Conservation (phyloP, 2,113 vertebrate species). For the Grammomys surdaster region DNA sequence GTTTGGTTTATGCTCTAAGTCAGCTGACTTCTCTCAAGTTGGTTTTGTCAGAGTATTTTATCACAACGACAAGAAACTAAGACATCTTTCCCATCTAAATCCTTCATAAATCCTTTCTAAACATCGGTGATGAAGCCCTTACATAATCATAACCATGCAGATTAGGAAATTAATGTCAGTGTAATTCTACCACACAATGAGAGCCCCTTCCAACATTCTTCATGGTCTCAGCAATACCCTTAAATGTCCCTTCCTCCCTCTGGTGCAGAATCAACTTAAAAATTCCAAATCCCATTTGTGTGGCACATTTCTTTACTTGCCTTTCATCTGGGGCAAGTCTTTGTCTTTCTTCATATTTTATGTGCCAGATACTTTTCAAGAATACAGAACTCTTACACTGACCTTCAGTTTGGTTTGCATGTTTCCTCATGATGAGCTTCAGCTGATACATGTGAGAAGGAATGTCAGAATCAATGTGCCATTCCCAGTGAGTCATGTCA, state of each 20-base stretch:
- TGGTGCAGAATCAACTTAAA: not conserved
- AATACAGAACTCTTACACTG: not conserved
- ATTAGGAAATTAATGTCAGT: constrained; percentile 7
- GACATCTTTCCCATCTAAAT: not conserved
- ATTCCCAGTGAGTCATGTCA: not conserved
- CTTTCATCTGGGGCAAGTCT: not conserved
- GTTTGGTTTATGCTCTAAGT: not conserved
- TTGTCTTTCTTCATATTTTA: not conserved
- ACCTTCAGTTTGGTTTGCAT: not conserved
- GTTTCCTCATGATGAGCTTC: not conserved
- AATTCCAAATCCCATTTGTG: not conserved
- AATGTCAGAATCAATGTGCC: not conserved
- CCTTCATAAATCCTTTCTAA: not conserved
- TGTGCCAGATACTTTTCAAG: not conserved
- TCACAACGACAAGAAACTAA: not conserved
- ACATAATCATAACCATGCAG: not conserved
- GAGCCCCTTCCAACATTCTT: not conserved
- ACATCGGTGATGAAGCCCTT: not conserved
- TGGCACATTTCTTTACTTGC: not conserved
- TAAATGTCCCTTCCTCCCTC: not conserved
- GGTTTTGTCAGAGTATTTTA: not conserved
- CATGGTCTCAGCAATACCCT: not conserved
- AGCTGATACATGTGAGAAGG: not conserved
- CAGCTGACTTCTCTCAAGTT: not conserved
- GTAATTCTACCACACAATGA: not conserved